Evolutionary conservation across 1,140 invertebrate species (phyloP).

Genomic region (Trichonephila clavata): DNA sequence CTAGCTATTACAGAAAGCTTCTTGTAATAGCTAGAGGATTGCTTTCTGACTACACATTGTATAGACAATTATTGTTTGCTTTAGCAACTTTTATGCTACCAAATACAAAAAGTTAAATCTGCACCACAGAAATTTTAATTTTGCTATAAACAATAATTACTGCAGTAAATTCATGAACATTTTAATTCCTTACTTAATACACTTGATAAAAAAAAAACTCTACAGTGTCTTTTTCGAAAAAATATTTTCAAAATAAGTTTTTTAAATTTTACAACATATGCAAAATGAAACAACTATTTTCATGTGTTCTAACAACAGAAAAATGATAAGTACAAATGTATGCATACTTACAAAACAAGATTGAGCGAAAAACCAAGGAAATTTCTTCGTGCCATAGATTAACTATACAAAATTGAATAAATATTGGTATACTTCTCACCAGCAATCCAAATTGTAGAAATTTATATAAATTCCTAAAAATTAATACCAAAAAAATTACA

Average conservation of each 20-base stretch:
- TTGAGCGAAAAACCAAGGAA: conserved; percentile 15
- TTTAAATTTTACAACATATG: not conserved
- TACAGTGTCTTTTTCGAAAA: not conserved
- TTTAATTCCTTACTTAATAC: too few species aligned
- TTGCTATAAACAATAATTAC: too few species aligned
- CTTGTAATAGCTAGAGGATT: too few species aligned
- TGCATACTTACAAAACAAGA: conserved; percentile 66
- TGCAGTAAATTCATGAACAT: too few species aligned
- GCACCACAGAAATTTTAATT: too few species aligned
- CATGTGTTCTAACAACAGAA: not conserved
- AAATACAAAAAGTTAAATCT: too few species aligned
- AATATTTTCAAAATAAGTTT: not conserved
- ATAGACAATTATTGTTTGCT: too few species aligned
- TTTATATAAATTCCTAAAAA: conserved; percentile 42
- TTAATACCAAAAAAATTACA: not conserved
- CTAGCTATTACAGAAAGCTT: too few species aligned
- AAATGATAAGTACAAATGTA: not conserved
- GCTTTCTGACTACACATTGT: too few species aligned
- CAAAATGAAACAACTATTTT: not conserved
- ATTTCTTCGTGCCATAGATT: conserved; percentile 28
- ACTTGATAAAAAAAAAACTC: too few species aligned
- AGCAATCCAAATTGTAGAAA: conserved; percentile 55
- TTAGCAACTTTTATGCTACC: too few species aligned
- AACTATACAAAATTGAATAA: conserved; percentile 56
- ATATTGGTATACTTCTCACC: conserved; percentile 60